A percentile compares a stretch with the other conserved stretches of the same genome.
phyloP scores from a whole-genome alignment of 2,888 invertebrate genomes.

The Cantharis rustica region DNA sequence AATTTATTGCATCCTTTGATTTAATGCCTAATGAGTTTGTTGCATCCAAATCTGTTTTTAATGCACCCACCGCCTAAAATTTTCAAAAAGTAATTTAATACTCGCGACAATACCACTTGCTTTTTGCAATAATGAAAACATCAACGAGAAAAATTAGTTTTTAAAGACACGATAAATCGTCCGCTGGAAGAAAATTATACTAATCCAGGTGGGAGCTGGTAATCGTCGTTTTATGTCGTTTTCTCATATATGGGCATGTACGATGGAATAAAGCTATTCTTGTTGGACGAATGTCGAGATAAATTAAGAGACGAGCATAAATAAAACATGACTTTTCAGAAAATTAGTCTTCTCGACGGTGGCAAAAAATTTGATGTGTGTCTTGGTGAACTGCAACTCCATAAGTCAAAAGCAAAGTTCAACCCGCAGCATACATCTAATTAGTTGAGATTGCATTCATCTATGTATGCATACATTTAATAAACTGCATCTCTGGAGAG shows the following conservation, averaged over 20 bases:
- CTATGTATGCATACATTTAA: conserved; percentile 26
- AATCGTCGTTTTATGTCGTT: not conserved
- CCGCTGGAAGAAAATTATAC: not conserved
- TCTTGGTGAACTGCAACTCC: not conserved
- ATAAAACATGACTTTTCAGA: not conserved
- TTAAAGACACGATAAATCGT: not conserved
- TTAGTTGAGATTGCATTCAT: not conserved
- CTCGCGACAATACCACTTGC: not conserved
- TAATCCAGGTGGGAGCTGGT: not conserved
- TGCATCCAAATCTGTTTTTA: conserved; percentile 35
- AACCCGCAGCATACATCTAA: conserved; percentile 10
- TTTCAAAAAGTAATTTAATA: not conserved
- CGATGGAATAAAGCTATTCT: not conserved
- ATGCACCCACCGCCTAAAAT: conserved; percentile 1
- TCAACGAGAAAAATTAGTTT: not conserved
- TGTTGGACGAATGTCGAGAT: not conserved
- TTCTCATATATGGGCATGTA: not conserved
- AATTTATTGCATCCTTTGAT: conserved; percentile 44
- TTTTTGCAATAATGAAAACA: not conserved
- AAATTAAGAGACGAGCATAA: not conserved
- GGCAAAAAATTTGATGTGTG: not conserved
- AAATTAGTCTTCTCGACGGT: not conserved
- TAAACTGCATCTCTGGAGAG: conserved; percentile 30
- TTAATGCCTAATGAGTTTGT: conserved; percentile 46
- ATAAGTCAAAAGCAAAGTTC: conserved; percentile 1